phyloP scores from a whole-genome alignment of 2,888 invertebrate genomes.

The Galeruca laticollis region DNA sequence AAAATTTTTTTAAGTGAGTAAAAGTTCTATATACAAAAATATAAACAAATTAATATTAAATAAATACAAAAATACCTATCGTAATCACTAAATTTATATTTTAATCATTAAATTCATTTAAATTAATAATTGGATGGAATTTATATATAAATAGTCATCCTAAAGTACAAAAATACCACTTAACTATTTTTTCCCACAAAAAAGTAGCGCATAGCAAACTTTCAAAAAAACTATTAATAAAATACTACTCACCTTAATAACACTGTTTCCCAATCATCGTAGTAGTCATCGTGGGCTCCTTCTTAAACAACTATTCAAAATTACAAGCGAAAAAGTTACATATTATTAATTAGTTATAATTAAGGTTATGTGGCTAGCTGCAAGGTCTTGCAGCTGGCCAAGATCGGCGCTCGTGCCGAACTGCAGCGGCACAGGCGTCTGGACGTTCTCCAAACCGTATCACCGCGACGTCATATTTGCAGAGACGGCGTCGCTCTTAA shows the following conservation, averaged over 20 bases:
- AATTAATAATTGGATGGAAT: no score
- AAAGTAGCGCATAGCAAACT: no score
- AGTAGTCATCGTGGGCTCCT: conserved; percentile 43
- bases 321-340: conserved; percentile 47
- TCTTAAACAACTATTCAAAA: conserved; percentile 44
- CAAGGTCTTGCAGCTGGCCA: conserved; percentile 50
- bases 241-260: conserved; percentile 39
- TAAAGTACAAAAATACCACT: no score
- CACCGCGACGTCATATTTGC: conserved; percentile 46
- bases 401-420: conserved; percentile 62
- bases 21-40: no score
- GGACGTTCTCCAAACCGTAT: conserved; percentile 61
- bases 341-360: conserved; percentile 36
- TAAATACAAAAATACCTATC: no score
- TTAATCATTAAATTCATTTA: no score
- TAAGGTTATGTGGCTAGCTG: conserved; percentile 38
- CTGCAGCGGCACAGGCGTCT: conserved; percentile 64
- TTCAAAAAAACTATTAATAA: background rate
- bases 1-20: no score
- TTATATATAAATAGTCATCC: no score
- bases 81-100: no score
- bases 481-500: conserved; percentile 20
- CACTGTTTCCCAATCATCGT: conserved; percentile 37
- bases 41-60: no score
- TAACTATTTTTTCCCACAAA: no score